phyloP scores from a whole-genome alignment of 1,140 invertebrate genomes.

The Arion vulgaris region DNA sequence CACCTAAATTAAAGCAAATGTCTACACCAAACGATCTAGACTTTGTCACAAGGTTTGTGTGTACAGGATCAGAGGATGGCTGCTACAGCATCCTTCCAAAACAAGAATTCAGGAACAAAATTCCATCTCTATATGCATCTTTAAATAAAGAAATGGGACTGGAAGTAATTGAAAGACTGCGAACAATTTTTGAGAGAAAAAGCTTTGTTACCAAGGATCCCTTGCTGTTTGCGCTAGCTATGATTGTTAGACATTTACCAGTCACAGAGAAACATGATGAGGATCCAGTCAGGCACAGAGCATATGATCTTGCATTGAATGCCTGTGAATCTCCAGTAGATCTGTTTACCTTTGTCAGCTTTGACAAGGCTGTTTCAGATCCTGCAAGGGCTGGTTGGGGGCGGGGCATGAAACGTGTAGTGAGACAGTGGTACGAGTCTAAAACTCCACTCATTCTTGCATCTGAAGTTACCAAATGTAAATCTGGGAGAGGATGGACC shows the following conservation, averaged over 20 bases:
- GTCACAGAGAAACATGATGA: constrained; percentile 49
- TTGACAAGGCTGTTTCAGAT: constrained; percentile 72
- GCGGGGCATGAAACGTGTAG: constrained; percentile 76
- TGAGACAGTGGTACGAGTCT: constrained; percentile 78
- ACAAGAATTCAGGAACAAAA: background rate
- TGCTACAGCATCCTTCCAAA: background rate
- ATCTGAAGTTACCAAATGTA: constrained; percentile 77
- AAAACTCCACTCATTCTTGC: constrained; percentile 77
- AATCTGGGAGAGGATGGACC: constrained; percentile 78
- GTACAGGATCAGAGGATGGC: constrained; percentile 24
- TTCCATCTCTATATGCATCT: constrained; percentile 14
- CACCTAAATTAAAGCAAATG: background rate
- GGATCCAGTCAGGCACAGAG: constrained; percentile 72
- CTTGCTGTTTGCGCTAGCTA: constrained; percentile 72
- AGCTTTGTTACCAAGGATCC: constrained; percentile 16
- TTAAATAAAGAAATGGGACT: constrained; percentile 2
- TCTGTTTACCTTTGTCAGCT: constrained; percentile 78
- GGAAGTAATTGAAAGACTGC: background rate
- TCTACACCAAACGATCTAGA: constrained; percentile 15
- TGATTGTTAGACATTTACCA: constrained; percentile 76
- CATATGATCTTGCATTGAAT: constrained; percentile 75
- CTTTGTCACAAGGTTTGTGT: constrained; percentile 18
- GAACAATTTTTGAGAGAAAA: constrained; percentile 3
- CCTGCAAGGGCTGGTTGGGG: constrained; percentile 75
- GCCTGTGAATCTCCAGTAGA: constrained; percentile 76